phyloP scores from a whole-genome alignment of 2,888 invertebrate genomes.

The Chaitophorus viminalis region DNA sequence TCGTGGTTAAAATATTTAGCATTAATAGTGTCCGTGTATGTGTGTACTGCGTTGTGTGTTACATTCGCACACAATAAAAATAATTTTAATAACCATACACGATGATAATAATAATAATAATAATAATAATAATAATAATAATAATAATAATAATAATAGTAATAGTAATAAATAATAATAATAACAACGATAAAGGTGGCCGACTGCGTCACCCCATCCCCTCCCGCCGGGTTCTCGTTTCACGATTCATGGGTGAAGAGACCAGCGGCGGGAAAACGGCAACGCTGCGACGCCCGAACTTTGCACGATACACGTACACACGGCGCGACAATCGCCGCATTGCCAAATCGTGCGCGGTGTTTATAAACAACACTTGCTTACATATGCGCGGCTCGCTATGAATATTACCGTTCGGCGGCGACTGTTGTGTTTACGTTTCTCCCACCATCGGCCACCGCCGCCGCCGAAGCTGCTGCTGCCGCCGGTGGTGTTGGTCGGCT shows the following conservation, averaged over 20 bases:
- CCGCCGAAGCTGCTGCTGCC: neutral
- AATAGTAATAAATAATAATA: neutral
- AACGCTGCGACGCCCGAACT: conserved; percentile 29
- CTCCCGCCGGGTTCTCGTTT: conserved; percentile 6
- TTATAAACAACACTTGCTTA: conserved; percentile 52
- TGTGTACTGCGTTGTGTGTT: too few relatives aligned
- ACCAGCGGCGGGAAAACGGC: conserved; percentile 28
- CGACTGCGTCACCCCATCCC: too few relatives aligned
- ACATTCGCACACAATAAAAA: neutral
- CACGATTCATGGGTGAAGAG: neutral
- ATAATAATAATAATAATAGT: neutral
- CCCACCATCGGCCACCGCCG: conserved; percentile 16
- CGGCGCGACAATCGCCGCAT: conserved; percentile 47
- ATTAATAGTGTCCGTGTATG: neutral
- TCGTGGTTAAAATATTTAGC: neutral
- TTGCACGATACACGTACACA: too few relatives aligned
- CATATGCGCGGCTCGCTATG: neutral
- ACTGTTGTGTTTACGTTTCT: conserved; percentile 56
- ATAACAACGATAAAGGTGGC: neutral
- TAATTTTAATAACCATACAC: neutral
- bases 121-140: neutral
- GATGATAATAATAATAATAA: neutral
- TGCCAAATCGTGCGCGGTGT: conserved; percentile 47
- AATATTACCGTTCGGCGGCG: conserved; percentile 55
- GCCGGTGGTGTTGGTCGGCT: conserved; percentile 22